These are phyloP conservation scores for Rhagonycha fulva DNA, from an alignment of 2,888 invertebrate genomes.

Conservation along the genomic window DNA sequence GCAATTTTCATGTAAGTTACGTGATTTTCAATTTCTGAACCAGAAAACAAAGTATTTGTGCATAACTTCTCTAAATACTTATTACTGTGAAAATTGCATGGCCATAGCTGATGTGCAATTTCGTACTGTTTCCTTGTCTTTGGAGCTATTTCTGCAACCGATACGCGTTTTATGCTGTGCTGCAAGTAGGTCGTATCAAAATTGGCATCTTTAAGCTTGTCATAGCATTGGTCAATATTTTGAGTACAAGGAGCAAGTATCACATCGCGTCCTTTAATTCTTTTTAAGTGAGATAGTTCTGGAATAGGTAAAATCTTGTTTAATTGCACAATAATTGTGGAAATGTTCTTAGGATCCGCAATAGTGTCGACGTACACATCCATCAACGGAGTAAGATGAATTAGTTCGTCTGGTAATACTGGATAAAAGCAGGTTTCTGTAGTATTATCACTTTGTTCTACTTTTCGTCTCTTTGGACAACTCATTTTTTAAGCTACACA, in stretches of 20 bases:
- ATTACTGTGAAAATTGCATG: slow-evolving; percentile 84
- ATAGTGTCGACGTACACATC: slow-evolving; percentile 67
- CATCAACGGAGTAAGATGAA: slow-evolving; percentile 56
- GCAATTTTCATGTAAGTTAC: slow-evolving; percentile 63
- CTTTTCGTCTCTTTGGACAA: slow-evolving; percentile 27
- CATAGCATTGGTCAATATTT: slow-evolving; percentile 41
- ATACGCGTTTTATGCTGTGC: slow-evolving; percentile 58
- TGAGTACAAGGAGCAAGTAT: slow-evolving; percentile 57
- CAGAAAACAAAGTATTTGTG: slow-evolving; percentile 64
- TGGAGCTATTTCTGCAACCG: slow-evolving; percentile 67
- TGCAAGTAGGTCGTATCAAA: slow-evolving; percentile 59
- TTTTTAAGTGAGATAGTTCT: slow-evolving; percentile 72
- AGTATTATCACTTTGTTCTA: slow-evolving; percentile 4
- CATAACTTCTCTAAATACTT: slow-evolving; percentile 71
- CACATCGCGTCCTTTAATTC: slow-evolving; percentile 66
- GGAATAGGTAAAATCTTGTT: slow-evolving; percentile 64
- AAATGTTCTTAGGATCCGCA: slow-evolving; percentile 64
- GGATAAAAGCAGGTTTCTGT: slow-evolving; percentile 43
- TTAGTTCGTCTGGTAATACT: slow-evolving; percentile 61
- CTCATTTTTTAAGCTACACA: slow-evolving; percentile 5
- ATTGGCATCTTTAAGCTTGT: slow-evolving; percentile 53
- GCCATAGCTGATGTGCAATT: slow-evolving; percentile 69
- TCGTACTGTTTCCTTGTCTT: slow-evolving; percentile 70
- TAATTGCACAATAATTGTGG: slow-evolving; percentile 63
- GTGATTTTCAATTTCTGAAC: slow-evolving; percentile 60